phyloP scores from a whole-genome alignment of 2,113 vertebrate genomes.

The Marcusenius ussheri region DNA sequence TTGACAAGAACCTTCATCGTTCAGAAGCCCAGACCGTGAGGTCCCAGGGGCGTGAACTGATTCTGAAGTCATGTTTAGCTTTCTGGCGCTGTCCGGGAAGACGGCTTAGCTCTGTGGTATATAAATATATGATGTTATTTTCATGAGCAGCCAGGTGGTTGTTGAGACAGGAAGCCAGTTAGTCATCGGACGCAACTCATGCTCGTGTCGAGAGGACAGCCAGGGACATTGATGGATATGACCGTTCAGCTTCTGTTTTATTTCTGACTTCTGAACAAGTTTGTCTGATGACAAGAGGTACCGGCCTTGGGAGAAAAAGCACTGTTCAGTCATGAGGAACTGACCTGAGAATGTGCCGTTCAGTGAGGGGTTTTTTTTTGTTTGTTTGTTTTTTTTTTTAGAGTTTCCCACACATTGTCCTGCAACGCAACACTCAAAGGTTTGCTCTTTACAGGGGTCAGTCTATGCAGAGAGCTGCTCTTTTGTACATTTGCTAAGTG shows the following conservation, averaged over 20 bases:
- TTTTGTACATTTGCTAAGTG: neutral
- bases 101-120: neutral
- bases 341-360: neutral
- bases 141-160: neutral
- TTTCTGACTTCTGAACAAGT: neutral
- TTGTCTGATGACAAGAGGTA: neutral
- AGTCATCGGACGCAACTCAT: neutral
- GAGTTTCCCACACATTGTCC: neutral
- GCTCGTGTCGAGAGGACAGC: neutral
- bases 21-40: neutral
- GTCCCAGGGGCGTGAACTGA: neutral
- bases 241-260: neutral
- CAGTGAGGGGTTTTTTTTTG: neutral
- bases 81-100: neutral
- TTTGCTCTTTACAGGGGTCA: neutral
- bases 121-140: neutral
- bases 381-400: neutral
- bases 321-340: neutral
- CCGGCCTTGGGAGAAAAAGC: neutral
- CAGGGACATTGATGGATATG: neutral
- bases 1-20: neutral
- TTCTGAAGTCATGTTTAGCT: neutral
- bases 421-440: neutral
- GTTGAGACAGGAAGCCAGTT: neutral
- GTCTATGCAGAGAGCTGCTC: neutral